Evolutionary conservation across 2,888 invertebrate genomes (phyloP).

Genomic region (Cartodere bifasciata): DNA sequence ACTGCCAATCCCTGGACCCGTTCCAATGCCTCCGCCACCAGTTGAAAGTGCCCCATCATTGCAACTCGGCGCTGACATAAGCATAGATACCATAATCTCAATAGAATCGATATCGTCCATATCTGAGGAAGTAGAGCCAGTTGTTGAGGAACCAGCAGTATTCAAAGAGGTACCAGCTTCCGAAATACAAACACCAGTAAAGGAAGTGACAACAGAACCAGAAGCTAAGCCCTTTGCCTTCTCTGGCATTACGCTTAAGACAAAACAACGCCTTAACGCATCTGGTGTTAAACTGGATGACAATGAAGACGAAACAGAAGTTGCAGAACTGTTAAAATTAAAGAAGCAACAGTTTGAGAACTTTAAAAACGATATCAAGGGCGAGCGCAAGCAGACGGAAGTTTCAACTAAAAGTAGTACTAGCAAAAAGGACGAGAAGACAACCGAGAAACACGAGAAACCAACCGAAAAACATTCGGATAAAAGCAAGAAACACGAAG

Average conservation of each 20-base stretch:
- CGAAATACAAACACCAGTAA: conserved; percentile 1
- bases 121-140: no score
- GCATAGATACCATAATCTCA: no score
- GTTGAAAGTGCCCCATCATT: conserved; percentile 10
- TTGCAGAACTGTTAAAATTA: no score
- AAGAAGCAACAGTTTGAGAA: no score
- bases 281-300: no score
- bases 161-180: no score
- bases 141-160: no score
- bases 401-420: conserved; percentile 2
- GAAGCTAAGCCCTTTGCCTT: conserved; percentile 20
- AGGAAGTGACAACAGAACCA: not conserved
- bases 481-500: conserved; percentile 10
- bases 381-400: conserved; percentile 5
- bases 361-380: no score
- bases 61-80: no score
- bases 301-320: no score
- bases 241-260: conserved; percentile 21
- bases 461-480: not conserved
- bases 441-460: conserved; percentile 1
- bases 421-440: conserved; percentile 3
- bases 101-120: no score
- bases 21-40: conserved; percentile 19
- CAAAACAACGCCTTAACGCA: no score
- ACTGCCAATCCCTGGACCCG: conserved; percentile 13